Evolutionary conservation across 53 echinoderm and acorn worm species (phyloP).

Genomic region (Crossaster papposus): DNA sequence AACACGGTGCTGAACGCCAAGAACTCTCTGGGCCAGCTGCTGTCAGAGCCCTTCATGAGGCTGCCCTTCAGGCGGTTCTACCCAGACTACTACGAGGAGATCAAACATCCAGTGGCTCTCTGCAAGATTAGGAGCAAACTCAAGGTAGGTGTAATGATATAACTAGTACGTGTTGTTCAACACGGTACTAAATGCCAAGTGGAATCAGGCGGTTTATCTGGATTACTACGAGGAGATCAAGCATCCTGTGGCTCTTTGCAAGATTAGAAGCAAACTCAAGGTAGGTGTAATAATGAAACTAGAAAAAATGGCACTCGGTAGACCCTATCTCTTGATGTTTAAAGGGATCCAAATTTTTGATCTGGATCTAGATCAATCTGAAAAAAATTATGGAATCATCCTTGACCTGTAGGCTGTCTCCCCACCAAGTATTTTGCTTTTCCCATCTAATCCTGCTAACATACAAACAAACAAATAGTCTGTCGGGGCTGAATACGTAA

Average conservation of each 20-base stretch:
- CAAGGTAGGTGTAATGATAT: slow-evolving; percentile 89
- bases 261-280: slow-evolving; percentile 94
- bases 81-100: slow-evolving; percentile 97
- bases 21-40: slow-evolving; percentile 80
- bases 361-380: no score
- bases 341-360: no score
- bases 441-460: no score
- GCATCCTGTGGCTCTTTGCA: slow-evolving; percentile 86
- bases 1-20: slow-evolving; percentile 77
- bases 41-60: slow-evolving; percentile 95
- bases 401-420: no score
- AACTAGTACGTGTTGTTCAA: slow-evolving; percentile 79
- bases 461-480: no score
- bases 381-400: no score
- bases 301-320: no score
- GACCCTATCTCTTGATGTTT: no score
- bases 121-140: slow-evolving; percentile 92
- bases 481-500: no score
- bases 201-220: slow-evolving; percentile 90
- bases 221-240: slow-evolving; percentile 97
- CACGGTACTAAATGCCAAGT: slow-evolving; percentile 75
- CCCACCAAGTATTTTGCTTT: no score
- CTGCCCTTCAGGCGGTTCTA: slow-evolving; percentile 88
- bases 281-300: no score
- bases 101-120: slow-evolving; percentile 87